Conservation (phyloP, 1,140 invertebrate species). For the Tetranychus cinnabarinus region DNA sequence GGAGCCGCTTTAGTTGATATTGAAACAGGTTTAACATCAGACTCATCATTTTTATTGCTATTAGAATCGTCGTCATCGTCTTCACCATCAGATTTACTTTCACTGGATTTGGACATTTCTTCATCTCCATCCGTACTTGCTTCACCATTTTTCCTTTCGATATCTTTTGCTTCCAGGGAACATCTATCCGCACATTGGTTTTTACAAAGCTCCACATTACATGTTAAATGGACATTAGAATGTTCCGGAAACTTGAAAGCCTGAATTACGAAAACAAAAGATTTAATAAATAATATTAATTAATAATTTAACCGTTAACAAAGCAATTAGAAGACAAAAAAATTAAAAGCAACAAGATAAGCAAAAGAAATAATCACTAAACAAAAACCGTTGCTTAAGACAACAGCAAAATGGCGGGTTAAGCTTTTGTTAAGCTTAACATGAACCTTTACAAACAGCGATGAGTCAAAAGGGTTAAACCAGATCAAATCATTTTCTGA, state of each 20-base stretch:
- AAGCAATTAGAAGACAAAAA: too few species aligned
- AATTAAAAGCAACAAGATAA: neutral
- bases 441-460: too few species aligned
- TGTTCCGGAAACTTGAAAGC: constrained; percentile 47
- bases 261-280: constrained; percentile 15
- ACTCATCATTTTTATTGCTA: neutral
- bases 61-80: neutral
- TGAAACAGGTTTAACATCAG: neutral
- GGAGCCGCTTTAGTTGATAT: neutral
- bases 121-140: neutral
- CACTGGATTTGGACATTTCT: neutral
- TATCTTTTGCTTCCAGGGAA: neutral
- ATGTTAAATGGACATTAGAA: constrained; percentile 43
- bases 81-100: neutral
- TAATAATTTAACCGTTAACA: too few species aligned
- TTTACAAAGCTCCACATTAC: constrained; percentile 33
- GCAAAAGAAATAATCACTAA: neutral
- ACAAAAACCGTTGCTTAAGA: too few species aligned
- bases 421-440: too few species aligned
- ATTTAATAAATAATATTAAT: neutral
- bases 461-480: too few species aligned
- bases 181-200: constrained; percentile 10
- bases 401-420: too few species aligned
- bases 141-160: too few species aligned
- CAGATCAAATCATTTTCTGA: too few species aligned